These are phyloP conservation scores for Gari tellinella DNA, from an alignment of 2,888 invertebrate species.

Conservation along the genomic window DNA sequence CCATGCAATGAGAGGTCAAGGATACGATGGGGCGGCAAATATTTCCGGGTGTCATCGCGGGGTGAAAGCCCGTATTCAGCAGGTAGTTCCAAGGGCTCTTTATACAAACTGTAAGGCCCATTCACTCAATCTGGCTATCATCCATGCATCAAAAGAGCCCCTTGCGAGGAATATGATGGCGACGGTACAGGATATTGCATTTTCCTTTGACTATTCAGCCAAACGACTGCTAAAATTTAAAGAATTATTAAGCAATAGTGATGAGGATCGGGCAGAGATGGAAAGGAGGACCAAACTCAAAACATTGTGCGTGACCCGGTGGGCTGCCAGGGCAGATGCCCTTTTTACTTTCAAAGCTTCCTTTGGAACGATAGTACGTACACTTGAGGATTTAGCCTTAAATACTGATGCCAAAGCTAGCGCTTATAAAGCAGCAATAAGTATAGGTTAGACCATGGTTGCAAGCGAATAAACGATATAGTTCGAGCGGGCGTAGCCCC, in stretches of 20 bases:
- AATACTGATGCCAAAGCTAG: too few relatives aligned
- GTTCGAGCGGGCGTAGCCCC: too few relatives aligned
- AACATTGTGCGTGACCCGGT: constrained; percentile 25
- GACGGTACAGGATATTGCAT: constrained; percentile 1
- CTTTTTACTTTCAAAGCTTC: constrained; percentile 21
- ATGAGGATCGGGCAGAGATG: constrained; percentile 2
- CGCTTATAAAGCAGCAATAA: too few relatives aligned
- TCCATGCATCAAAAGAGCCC: constrained; percentile 12
- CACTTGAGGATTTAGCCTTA: too few relatives aligned
- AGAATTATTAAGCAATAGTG: constrained; percentile 8
- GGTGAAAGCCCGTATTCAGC: neutral
- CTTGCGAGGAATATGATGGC: constrained; percentile 11
- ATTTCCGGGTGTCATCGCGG: neutral
- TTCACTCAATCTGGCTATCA: neutral
- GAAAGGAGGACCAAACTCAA: constrained; percentile 16
- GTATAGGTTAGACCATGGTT: too few relatives aligned
- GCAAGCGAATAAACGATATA: too few relatives aligned
- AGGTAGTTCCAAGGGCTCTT: neutral
- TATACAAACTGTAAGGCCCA: constrained; percentile 1
- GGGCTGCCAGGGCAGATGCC: constrained; percentile 25
- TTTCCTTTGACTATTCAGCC: constrained; percentile 14
- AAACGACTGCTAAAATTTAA: constrained; percentile 12
- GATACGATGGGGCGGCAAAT: constrained; percentile 3
- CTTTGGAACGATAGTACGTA: too few relatives aligned
- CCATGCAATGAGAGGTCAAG: constrained; percentile 37